phyloP scores from a whole-genome alignment of 2,797 vertebrate genomes.

The Gouania willdenowi region DNA sequence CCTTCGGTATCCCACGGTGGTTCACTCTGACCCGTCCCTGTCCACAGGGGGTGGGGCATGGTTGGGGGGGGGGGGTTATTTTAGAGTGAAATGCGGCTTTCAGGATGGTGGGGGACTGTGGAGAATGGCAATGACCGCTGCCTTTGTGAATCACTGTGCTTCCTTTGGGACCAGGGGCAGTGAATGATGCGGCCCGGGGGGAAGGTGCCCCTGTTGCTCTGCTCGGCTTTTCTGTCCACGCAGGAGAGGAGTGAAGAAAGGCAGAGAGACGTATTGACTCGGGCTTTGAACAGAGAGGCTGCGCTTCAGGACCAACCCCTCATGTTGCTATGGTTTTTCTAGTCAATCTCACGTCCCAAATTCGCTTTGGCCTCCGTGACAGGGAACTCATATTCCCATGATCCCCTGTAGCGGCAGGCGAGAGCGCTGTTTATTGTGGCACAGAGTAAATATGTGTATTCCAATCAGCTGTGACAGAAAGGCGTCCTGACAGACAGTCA shows the following conservation, averaged over 20 bases:
- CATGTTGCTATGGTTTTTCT: conserved; percentile 68
- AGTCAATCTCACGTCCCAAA: conserved; percentile 64
- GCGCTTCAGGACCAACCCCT: conserved; percentile 57
- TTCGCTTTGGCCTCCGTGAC: conserved; percentile 45
- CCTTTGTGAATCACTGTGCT: conserved; percentile 62
- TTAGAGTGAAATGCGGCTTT: conserved; percentile 74
- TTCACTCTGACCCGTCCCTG: conserved; percentile 54
- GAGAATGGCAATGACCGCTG: conserved; percentile 75
- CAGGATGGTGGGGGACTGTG: conserved; percentile 64
- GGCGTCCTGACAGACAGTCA: conserved; percentile 60
- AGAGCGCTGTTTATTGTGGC: conserved; percentile 49
- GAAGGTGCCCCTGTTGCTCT: conserved; percentile 66
- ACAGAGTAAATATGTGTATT: conserved; percentile 72
- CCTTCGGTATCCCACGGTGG: conserved; percentile 50
- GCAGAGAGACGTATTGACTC: conserved; percentile 65
- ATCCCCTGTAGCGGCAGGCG: conserved; percentile 46
- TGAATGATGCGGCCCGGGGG: conserved; percentile 71
- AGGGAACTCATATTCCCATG: conserved; percentile 71
- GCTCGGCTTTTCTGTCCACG: conserved; percentile 49
- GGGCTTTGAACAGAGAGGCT: conserved; percentile 50
- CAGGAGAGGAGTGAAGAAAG: conserved; percentile 61
- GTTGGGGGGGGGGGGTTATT: conserved; percentile 17
- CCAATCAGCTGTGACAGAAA: conserved; percentile 53
- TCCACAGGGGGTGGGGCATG: conserved; percentile 51
- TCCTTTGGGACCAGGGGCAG: conserved; percentile 67